A percentile compares a stretch with the other conserved stretches of the same genome.
Evolutionary conservation across 2,888 invertebrate genomes (phyloP).

Genomic region (Diloba caeruleocephala): DNA sequence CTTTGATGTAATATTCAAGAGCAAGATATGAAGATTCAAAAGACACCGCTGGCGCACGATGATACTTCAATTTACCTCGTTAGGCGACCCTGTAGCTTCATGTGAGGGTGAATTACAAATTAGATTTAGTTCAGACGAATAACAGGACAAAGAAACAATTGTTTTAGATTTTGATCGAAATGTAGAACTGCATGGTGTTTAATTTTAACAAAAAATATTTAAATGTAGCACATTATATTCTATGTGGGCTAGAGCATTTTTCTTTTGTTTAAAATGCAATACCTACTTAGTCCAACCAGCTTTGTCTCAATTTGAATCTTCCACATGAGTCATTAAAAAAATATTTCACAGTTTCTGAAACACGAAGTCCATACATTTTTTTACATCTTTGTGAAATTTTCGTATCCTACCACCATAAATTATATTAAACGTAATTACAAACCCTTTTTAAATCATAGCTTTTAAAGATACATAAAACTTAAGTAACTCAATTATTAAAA

Average conservation of each 20-base stretch:
- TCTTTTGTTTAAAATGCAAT: too few relatives aligned
- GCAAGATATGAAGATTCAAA: conserved; percentile 63
- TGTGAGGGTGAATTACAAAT: conserved; percentile 73
- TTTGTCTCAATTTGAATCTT: too few relatives aligned
- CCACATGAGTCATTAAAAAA: too few relatives aligned
- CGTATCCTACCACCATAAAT: too few relatives aligned
- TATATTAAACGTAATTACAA: conserved; percentile 28
- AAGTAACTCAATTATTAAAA: conserved; percentile 62
- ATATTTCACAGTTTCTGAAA: too few relatives aligned
- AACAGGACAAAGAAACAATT: conserved; percentile 17
- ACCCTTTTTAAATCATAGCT: conserved; percentile 29
- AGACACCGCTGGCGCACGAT: conserved; percentile 65
- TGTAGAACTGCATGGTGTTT: too few relatives aligned
- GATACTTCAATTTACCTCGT: conserved; percentile 77
- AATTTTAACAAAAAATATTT: too few relatives aligned
- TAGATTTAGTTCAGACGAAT: conserved; percentile 36
- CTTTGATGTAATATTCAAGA: conserved; percentile 69
- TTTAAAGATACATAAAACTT: conserved; percentile 32
- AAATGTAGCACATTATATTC: too few relatives aligned
- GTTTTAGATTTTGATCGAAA: neutral
- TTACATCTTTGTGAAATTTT: too few relatives aligned
- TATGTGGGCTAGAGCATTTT: too few relatives aligned
- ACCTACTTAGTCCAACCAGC: too few relatives aligned
- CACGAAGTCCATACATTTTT: too few relatives aligned
- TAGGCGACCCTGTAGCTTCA: conserved; percentile 70